Evolutionary conservation across 2,888 invertebrate species (phyloP).

Genomic region (Tipula helvola): DNA sequence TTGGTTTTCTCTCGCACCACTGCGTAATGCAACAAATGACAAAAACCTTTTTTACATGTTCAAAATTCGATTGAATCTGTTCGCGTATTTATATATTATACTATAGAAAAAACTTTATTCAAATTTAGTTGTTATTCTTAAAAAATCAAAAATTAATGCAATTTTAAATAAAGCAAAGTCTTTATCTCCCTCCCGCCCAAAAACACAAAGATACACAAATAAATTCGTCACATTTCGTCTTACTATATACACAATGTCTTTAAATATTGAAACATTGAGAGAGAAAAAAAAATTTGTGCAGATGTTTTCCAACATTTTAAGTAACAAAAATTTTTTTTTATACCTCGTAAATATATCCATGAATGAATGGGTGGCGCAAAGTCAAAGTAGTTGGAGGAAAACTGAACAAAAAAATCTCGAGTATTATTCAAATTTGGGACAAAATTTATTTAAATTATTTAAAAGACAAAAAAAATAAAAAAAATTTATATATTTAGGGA

Average conservation of each 20-base stretch:
- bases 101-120: neutral
- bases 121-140: neutral
- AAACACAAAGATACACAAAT: neutral
- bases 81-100: too few species aligned
- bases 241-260: neutral
- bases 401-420: neutral
- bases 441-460: neutral
- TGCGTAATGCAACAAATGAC: too few species aligned
- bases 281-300: neutral
- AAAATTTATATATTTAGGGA: neutral
- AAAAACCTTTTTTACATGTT: too few species aligned
- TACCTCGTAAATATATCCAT: neutral
- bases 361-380: neutral
- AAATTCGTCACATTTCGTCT: neutral
- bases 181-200: neutral
- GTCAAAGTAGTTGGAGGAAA: neutral
- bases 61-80: too few species aligned
- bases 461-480: neutral
- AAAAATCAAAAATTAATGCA: neutral
- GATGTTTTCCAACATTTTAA: neutral
- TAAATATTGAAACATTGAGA: neutral
- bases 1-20: neutral
- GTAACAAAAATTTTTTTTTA: neutral
- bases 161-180: neutral
- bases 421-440: constrained; percentile 4